Evolutionary conservation across 2,113 vertebrate species (phyloP).

Genomic region (Chloroceryle aenea): DNA sequence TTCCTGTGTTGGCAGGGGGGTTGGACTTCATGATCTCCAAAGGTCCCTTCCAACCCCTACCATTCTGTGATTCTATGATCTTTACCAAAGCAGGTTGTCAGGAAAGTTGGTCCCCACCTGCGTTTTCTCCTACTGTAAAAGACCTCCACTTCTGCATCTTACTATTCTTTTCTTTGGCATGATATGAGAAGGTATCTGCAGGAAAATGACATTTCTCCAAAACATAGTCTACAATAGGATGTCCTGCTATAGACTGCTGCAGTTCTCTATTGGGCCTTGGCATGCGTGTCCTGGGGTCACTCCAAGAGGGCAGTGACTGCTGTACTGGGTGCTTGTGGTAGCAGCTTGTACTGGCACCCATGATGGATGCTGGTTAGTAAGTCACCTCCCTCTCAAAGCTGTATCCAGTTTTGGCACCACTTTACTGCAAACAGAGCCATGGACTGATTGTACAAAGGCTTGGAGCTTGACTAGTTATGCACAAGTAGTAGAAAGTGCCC

Average conservation of each 20-base stretch:
- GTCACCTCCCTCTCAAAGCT: not conserved
- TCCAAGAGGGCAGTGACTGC: not conserved
- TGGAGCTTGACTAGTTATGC: not conserved
- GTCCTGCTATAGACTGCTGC: not conserved
- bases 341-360: not conserved
- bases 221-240: not conserved
- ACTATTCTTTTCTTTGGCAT: not conserved
- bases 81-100: not conserved
- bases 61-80: not conserved
- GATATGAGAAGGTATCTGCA: not conserved
- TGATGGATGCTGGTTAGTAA: not conserved
- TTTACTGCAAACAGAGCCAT: not conserved
- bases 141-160: not conserved
- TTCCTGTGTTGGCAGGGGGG: too few relatives aligned
- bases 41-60: too few relatives aligned
- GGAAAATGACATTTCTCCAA: not conserved
- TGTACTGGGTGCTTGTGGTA: not conserved
- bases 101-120: not conserved
- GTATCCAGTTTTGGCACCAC: not conserved
- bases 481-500: not conserved
- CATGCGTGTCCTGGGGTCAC: not conserved
- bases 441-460: not conserved
- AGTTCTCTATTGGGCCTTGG: not conserved
- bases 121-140: not conserved
- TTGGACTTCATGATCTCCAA: too few relatives aligned